Base-by-base conservation (phyloP, 1,140 invertebrate genomes). In the Microplitis demolitor region DNA sequence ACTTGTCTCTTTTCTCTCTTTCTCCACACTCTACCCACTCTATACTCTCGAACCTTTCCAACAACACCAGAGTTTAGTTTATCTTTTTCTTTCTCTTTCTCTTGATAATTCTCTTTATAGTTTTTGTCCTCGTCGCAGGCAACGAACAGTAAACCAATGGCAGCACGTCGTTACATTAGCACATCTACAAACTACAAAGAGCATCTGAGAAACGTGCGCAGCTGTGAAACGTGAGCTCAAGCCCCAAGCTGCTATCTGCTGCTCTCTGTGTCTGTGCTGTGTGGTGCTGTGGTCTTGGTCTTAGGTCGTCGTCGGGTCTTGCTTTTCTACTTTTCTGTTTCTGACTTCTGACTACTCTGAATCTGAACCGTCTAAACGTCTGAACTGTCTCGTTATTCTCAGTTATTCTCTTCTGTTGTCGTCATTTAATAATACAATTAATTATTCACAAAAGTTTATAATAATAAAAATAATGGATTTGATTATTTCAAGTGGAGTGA, bases 191-290 rank as follows among this genome's bases (percentile, higher is more conserved):
- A 9, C 53, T 53, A 45, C 39, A 45, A 45, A 11, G 31, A 35
- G 11, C 67, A 72, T 58, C 74, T 73, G 78, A 77, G 78, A 80
- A 80, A 80, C 78, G 77, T 81, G 79, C 76, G 77, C 77, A 79
- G 78, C 78, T 81, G 79, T 78, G 79, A 78, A 78, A 79, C 76
- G 77, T 78, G 77, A 79, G 78, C 76, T 66, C 75, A 67, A 62
- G 37, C 70, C 76, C 67, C 75, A 67, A 62, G 37, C 70, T 69
- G 66, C 72, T 77, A 74, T 77, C 76, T 45, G 77, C 74, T 69
- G 76, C 70, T 73, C 69, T 75, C 61, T 60, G 72, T 71, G 74
- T 3, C 8, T 58, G 54, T 14, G 24, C 24, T 58, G 16, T 24
- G 16, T 58, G 4, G 14, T 58, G 4, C 53, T 24, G 56, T 16